These are phyloP conservation scores for Bimastos eiseni DNA, from an alignment of 2,888 invertebrate genomes.

Conservation along the genomic window DNA sequence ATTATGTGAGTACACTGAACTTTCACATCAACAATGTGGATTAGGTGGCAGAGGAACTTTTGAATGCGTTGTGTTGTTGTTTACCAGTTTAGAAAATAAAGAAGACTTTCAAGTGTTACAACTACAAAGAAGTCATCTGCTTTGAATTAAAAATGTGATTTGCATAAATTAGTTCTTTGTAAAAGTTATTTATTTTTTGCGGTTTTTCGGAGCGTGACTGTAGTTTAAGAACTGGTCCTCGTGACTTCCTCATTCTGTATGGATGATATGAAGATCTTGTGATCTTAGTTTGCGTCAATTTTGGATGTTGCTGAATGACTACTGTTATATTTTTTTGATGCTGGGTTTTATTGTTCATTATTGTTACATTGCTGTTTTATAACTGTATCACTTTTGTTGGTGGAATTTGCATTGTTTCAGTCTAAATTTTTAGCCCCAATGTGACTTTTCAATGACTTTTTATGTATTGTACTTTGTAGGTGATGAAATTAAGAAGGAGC, in stretches of 20 bases:
- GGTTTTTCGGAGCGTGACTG: too few relatives aligned
- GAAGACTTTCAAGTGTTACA: not conserved
- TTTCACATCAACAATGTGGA: not conserved
- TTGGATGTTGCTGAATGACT: not conserved
- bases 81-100: not conserved
- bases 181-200: not conserved
- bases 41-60: not conserved
- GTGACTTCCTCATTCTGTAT: not conserved
- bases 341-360: too few relatives aligned
- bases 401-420: too few relatives aligned
- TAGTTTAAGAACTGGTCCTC: too few relatives aligned
- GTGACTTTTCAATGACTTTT: too few relatives aligned
- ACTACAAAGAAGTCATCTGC: not conserved
- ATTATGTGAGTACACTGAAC: not conserved
- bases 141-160: not conserved
- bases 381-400: too few relatives aligned
- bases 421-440: not conserved
- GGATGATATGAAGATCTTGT: not conserved
- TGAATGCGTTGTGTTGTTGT: not conserved
- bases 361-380: not conserved
- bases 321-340: too few relatives aligned
- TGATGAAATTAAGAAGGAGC: slow-evolving; percentile 37
- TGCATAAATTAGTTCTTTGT: not conserved
- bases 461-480: too few relatives aligned
- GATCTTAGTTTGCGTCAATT: not conserved